Evolutionary conservation across 2,113 vertebrate genomes (phyloP).

Genomic region (Leucoraja erinaceus): DNA sequence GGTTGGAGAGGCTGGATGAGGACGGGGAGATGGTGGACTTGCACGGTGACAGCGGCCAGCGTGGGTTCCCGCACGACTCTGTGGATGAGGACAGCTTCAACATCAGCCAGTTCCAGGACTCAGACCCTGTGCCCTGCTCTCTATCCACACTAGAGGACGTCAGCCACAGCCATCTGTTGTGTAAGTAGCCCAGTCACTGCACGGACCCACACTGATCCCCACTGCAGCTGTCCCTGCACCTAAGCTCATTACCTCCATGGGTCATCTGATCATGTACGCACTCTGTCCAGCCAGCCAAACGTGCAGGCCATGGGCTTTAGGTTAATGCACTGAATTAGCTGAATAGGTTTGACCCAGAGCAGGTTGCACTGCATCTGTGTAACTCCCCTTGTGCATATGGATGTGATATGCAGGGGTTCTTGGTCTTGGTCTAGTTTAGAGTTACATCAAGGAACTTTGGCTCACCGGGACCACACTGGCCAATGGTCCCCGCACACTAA

Average conservation of each 20-base stretch:
- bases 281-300: too few species aligned
- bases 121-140: slow-evolving; percentile 39
- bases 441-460: too few species aligned
- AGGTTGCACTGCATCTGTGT: too few species aligned
- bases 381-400: too few species aligned
- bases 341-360: too few species aligned
- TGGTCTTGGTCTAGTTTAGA: too few species aligned
- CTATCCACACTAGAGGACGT: slow-evolving; percentile 41
- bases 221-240: neutral
- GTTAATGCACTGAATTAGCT: too few species aligned
- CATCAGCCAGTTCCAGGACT: slow-evolving; percentile 43
- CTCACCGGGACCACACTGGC: too few species aligned
- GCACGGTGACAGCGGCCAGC: neutral
- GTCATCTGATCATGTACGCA: neutral
- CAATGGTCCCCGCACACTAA: too few species aligned
- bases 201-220: neutral
- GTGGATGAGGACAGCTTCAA: slow-evolving; percentile 44
- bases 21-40: neutral
- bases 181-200: slow-evolving; percentile 45
- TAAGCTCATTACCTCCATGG: neutral
- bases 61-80: neutral
- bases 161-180: slow-evolving; percentile 33
- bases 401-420: too few species aligned
- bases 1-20: slow-evolving; percentile 24
- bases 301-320: too few species aligned